Base-by-base conservation (phyloP, 2,888 invertebrate species). In the Drosophila niveifrons region DNA sequence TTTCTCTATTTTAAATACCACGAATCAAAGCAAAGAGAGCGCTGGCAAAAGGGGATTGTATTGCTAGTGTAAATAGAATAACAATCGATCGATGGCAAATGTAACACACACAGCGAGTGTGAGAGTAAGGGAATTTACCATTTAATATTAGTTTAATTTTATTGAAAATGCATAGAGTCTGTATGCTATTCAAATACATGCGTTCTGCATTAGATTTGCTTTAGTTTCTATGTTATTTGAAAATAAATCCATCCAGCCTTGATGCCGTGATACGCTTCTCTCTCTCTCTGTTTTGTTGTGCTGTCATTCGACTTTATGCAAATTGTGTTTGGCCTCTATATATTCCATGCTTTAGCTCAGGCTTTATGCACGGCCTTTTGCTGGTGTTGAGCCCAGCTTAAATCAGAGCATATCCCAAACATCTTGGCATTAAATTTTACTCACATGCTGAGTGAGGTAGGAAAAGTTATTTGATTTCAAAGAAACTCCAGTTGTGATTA, bases 131-230 rank as follows among this genome's bases (percentile, higher is more conserved):
- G 47, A 47, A 11, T 23, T 10, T 1, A 39, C 13, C 31, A 41
- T 51, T 59, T 17, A 18, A 50, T 56, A 50, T 50, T 48, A 44
- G 66, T 34, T 61, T 4, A 52, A 66, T 28, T 66, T 66, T 48
- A 55, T 59, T 55, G 47, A 41, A 59, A 43, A 18, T 55, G 31
- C 31, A 55, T 44, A 13, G 43, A 55, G 2, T 31, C 41, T 41
- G 15, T 11, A 11, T 10, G 13, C 13, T 9, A 10, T 23, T 10
- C 13, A 13, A 6, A 28, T 39, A 13, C 9, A 6, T 41, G 28
- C 39, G 28, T 15, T 53, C 10, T 3, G 7, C 52, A n/a, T 36
- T n/a, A 2, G 23, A 41, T 53, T 53, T 41, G 28, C 39, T 53
- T 28, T 28, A 53, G 52, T 28, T 41, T 10, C 7, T 8, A 29